These are phyloP conservation scores for Megalops cyprinoides DNA, from an alignment of 2,797 vertebrate species.

Conservation along the genomic window DNA sequence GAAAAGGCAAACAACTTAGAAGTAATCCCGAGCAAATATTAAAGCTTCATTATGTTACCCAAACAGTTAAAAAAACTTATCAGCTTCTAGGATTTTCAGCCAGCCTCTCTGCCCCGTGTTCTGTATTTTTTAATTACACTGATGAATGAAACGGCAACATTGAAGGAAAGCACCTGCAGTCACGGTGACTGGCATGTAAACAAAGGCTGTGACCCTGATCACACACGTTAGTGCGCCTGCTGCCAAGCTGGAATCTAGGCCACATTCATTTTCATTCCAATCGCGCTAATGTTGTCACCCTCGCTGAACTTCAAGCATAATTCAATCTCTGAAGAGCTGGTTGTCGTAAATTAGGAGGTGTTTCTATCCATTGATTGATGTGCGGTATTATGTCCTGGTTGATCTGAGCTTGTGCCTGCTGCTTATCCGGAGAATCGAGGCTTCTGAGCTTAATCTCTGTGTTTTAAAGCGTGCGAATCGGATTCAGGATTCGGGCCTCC, in stretches of 20 bases:
- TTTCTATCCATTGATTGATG: slow-evolving; percentile 21
- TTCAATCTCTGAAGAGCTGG: slow-evolving; percentile 11
- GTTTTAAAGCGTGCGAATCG: not conserved
- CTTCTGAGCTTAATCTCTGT: not conserved
- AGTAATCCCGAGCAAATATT: not conserved
- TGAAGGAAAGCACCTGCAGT: slow-evolving; percentile 15
- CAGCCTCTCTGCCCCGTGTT: not conserved
- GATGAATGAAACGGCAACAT: slow-evolving; percentile 7
- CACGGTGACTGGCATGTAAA: slow-evolving; percentile 1
- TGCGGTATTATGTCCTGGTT: slow-evolving; percentile 5
- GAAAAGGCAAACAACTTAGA: not conserved
- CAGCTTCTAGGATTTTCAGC: not conserved
- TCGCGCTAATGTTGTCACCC: not conserved
- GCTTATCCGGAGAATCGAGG: slow-evolving; percentile 10
- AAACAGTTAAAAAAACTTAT: slow-evolving; percentile 19
- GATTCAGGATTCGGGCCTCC: too few species aligned
- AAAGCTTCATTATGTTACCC: slow-evolving; percentile 14
- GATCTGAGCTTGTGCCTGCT: not conserved
- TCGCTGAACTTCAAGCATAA: not conserved
- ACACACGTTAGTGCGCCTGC: not conserved
- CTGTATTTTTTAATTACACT: not conserved
- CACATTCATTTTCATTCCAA: slow-evolving; percentile 6
- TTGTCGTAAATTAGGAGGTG: slow-evolving; percentile 18
- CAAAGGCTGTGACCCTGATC: not conserved
- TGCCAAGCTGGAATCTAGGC: not conserved